A percentile compares a stretch with the other conserved stretches of the same genome.
Conservation (phyloP, 1,140 invertebrate species). For the Drosophila ercepeae region DNA sequence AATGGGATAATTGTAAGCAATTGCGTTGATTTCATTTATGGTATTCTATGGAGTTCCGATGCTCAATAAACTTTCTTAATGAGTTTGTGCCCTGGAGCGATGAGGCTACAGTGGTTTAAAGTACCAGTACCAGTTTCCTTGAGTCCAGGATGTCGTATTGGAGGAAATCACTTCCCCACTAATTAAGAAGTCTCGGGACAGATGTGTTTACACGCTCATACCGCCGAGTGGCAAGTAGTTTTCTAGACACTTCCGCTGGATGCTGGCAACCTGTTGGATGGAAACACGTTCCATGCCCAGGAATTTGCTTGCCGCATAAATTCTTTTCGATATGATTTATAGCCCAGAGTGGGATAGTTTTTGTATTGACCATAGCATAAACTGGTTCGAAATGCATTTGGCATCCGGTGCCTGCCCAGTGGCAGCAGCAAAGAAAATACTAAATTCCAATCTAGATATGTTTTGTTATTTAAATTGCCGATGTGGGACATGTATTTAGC, state of each 20-base stretch:
- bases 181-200: slow-evolving; percentile 31
- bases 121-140: slow-evolving; percentile 57
- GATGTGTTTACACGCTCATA: background rate
- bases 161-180: slow-evolving; percentile 56
- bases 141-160: slow-evolving; percentile 59
- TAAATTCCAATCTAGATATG: slow-evolving; percentile 21
- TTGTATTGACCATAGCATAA: slow-evolving; percentile 29
- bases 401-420: slow-evolving; percentile 53
- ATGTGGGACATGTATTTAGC: slow-evolving; percentile 28
- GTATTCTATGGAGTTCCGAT: background rate
- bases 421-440: slow-evolving; percentile 10
- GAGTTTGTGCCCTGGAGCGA: slow-evolving; percentile 2
- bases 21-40: background rate
- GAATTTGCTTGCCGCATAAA: slow-evolving; percentile 73
- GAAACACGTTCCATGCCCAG: slow-evolving; percentile 55
- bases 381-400: slow-evolving; percentile 64
- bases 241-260: slow-evolving; percentile 63
- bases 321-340: slow-evolving; percentile 72
- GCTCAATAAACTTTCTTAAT: slow-evolving; percentile 1
- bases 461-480: slow-evolving; percentile 23
- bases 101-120: slow-evolving; percentile 2
- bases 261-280: slow-evolving; percentile 51
- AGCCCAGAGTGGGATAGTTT: slow-evolving; percentile 7
- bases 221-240: slow-evolving; percentile 23
- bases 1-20: no score